Evolutionary conservation across 2,888 invertebrate species (phyloP), one percentile per base, ranked within the genome.

Genomic region (Rhimphoctona megacephalus): DNA sequence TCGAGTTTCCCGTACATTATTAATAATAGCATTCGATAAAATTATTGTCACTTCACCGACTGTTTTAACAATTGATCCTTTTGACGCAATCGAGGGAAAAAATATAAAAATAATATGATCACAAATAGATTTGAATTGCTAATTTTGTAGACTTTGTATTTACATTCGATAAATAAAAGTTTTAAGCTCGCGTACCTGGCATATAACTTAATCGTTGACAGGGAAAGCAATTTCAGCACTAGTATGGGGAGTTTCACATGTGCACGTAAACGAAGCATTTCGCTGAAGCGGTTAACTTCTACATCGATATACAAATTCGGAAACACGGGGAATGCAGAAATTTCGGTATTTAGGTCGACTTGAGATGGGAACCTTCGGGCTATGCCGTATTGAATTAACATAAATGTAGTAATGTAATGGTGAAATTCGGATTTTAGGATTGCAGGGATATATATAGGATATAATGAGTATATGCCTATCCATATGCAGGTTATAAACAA

Each of bases 161-260:
- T 25, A 22, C 30, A 30, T 57, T 49, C 46, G 14, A 78, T 43
- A 14, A 17, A 36, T 33, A 33, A 70, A 69, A 57, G 69, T 57
- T 67, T 30, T 14, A 7, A 57, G 69, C 30, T 39, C 43, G 19
- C n/a, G 25, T 54, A 64, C 67, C n/a, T 30, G 49, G 67, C 67
- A 69, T 81, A 78, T 43, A 69, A 78, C 54, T 81, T 81, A 78
- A 77, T 73, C 49, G 66, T 61, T 61, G 73, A 66, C 52, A 61
- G 79, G 46, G 74, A 79, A 85, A 82, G 85, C 82, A 85, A 85
- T 85, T 76, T 66, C 74, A 22, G 74, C 11, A 43, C 43, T 43
- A 43, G 43, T 49, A 33, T 64, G 64, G 25, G 57, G 69, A 69
- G 69, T 43, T 52, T 49, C 69, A 61, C 69, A 61, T 61, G 61